Conservation (phyloP, 1,140 invertebrate genomes). For the Belonocnema kinseyi region DNA sequence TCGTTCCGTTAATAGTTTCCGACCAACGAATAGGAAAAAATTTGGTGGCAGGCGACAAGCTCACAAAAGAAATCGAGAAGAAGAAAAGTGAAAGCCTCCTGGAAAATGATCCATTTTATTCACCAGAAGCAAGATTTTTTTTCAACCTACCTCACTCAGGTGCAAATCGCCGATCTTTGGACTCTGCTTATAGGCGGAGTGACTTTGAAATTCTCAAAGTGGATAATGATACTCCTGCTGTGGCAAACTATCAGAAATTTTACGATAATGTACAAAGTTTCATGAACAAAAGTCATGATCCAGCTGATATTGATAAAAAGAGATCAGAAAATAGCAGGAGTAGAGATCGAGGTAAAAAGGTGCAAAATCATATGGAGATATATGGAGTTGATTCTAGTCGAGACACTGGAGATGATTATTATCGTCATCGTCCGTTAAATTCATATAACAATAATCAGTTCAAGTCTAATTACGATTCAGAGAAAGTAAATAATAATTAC, state of each 20-base stretch:
- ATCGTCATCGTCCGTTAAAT: slow-evolving; percentile 39
- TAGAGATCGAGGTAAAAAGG: slow-evolving; percentile 43
- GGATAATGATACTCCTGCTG: slow-evolving; percentile 64
- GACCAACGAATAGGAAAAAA: slow-evolving; percentile 42
- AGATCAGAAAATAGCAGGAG: slow-evolving; percentile 39
- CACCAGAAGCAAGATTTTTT: slow-evolving; percentile 66
- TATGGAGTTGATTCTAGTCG: slow-evolving; percentile 34
- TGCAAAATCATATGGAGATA: slow-evolving; percentile 49
- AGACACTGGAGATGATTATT: slow-evolving; percentile 12
- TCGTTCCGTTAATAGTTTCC: slow-evolving; percentile 62
- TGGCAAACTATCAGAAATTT: slow-evolving; percentile 69
- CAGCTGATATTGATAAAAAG: slow-evolving; percentile 38
- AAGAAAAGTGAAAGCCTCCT: slow-evolving; percentile 39
- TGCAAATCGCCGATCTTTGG: slow-evolving; percentile 62
- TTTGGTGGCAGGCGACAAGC: background rate
- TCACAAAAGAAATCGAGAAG: slow-evolving; percentile 1
- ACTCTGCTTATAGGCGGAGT: slow-evolving; percentile 56
- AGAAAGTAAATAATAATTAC: slow-evolving; percentile 58
- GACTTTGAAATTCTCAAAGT: slow-evolving; percentile 72
- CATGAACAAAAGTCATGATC: slow-evolving; percentile 40
- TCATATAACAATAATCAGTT: slow-evolving; percentile 37
- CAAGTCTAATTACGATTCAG: slow-evolving; percentile 42
- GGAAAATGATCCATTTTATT: slow-evolving; percentile 62
- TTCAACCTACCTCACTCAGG: slow-evolving; percentile 54
- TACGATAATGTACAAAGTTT: slow-evolving; percentile 57